Base-by-base conservation (phyloP, 2,113 vertebrate genomes). In the Diphyllodes magnificus region DNA sequence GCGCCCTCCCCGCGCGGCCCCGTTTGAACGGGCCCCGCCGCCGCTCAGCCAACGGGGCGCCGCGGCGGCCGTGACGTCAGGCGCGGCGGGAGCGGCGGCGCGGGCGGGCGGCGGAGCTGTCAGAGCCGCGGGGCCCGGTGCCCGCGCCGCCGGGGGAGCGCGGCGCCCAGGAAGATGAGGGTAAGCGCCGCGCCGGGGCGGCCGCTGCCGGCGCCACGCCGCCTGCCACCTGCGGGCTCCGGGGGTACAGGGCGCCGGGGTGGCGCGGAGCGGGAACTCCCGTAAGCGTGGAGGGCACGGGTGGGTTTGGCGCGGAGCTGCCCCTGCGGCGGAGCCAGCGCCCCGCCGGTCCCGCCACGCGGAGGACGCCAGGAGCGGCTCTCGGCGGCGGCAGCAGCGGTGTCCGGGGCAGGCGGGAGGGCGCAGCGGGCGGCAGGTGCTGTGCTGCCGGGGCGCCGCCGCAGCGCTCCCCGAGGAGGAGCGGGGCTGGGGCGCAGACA, bases 11-110 rank as follows among this genome's bases (percentile, higher is more conserved):
- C 28, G 9, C n/a, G 39, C 60, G 51, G 72, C 91, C 75, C 53
- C 47, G 82, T 96, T 96, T 96, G 96, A 97, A 96, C 88, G 35
- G 33, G 89, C 80, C 91, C 65, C 88, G 91, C 92, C 40, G 47
- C 54, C 70, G 31, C 82, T 49, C 93, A 87, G 90, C 95, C 96
- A 97, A 96, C 72, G 10, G 88, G 23, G 64, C 53, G 60, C 68
- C 18, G 82, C 75, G 85, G 45, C 22, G 33, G 75, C 39, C 13
- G 44, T 93, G 95, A 96, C 96, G 96, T 95, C 94, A 94, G 53
- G 81, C 23, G 30, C 83, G 54, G 91, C 60, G 89, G 86, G 92
- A 61, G 66, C 45, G 45, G 77, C 59, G 60, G 75, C 39, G 39
- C 39, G 39, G 39, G 75, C n/a, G 45, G 30, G 64, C 35, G 86